These are phyloP conservation scores for Achlya flavicornis DNA, from an alignment of 2,888 invertebrate genomes.

Conservation along the genomic window DNA sequence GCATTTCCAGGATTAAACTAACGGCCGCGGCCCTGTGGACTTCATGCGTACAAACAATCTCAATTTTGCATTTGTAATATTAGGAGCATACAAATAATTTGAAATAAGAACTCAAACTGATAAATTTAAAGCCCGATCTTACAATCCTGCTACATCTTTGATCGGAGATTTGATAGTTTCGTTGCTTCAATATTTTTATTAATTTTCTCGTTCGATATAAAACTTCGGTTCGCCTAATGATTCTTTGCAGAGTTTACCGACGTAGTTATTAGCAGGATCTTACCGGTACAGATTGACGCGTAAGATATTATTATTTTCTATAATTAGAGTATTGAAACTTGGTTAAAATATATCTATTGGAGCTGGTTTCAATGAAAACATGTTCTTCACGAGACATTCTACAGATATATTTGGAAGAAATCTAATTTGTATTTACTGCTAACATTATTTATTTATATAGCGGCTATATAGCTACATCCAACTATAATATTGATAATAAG, in stretches of 20 bases:
- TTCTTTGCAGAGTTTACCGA: constrained; percentile 1
- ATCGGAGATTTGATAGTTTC: neutral
- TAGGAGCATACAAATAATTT: no score
- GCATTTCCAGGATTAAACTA: no score
- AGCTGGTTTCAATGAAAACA: no score
- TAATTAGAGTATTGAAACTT: neutral
- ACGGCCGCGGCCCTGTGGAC: no score
- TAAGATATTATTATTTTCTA: no score
- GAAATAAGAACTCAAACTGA: no score
- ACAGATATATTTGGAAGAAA: no score
- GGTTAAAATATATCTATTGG: neutral
- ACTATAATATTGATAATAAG: constrained; percentile 3
- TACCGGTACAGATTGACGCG: no score
- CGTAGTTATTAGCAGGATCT: neutral
- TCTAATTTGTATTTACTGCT: no score
- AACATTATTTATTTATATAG: neutral
- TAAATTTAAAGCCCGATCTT: neutral
- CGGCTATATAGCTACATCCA: neutral
- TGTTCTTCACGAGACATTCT: no score
- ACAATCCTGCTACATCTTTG: neutral
- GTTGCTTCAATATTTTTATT: neutral
- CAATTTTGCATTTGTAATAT: no score
- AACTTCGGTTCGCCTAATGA: neutral
- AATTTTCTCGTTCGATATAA: constrained; percentile 1
- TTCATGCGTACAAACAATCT: no score